These are phyloP conservation scores for Lagopus muta DNA, from an alignment of 2,113 vertebrate species.

Conservation along the genomic window DNA sequence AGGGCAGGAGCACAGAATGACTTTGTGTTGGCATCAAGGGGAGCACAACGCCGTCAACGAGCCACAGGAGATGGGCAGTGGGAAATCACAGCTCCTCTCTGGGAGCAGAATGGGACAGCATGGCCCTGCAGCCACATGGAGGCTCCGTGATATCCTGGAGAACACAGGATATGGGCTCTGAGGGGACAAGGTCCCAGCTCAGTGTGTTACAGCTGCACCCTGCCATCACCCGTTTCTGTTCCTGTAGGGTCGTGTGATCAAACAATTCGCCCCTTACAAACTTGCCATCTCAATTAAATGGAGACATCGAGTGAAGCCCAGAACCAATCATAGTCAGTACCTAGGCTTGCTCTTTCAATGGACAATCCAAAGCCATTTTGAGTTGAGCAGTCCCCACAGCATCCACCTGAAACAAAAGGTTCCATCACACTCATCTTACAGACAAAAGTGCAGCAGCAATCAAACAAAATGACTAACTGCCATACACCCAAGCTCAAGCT, in stretches of 20 bases:
- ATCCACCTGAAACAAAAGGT: rapidly evolving
- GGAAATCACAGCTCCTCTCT: rapidly evolving
- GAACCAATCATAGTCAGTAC: neutral
- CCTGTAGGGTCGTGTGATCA: rapidly evolving
- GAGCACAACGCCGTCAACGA: neutral
- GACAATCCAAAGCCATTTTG: neutral
- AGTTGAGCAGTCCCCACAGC: neutral
- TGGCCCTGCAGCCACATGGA: no score
- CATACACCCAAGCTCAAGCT: neutral
- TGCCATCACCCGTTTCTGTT: neutral
- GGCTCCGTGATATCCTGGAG: no score
- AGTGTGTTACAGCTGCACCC: rapidly evolving
- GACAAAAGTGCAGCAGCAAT: neutral
- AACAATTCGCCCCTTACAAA: neutral
- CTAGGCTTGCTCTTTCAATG: neutral
- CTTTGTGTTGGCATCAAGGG: neutral
- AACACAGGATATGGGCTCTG: neutral
- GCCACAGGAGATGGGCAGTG: rapidly evolving
- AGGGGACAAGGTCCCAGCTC: neutral
- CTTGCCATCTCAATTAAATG: neutral
- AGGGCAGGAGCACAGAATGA: neutral
- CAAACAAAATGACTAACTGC: neutral
- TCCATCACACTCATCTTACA: neutral
- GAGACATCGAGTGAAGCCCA: neutral
- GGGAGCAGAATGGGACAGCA: neutral